Conservation (phyloP, 1,140 invertebrate genomes). For the Temnothorax longispinosus region DNA sequence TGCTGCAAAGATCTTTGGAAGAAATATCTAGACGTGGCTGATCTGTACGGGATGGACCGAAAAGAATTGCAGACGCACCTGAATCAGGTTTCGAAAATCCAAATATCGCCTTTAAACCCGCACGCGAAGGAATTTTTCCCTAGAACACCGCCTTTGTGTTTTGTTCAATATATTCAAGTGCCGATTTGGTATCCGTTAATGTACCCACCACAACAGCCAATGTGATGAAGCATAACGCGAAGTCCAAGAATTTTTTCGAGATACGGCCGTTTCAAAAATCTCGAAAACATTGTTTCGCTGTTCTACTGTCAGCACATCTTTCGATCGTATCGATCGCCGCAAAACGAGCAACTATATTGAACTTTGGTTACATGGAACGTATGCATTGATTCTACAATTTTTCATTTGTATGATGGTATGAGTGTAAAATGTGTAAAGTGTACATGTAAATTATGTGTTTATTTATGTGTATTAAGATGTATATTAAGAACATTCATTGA, state of each 20-base stretch:
- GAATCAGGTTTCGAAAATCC: slow-evolving; percentile 88
- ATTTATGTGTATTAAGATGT: slow-evolving; percentile 35
- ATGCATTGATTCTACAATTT: slow-evolving; percentile 5
- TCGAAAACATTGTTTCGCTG: not conserved
- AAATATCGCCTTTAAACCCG: slow-evolving; percentile 93
- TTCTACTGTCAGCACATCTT: not conserved
- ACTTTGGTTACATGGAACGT: not conserved
- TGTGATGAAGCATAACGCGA: slow-evolving; percentile 12
- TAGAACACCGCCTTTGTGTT: slow-evolving; percentile 82
- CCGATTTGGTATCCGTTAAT: slow-evolving; percentile 67
- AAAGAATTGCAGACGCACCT: slow-evolving; percentile 89
- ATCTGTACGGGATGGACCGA: slow-evolving; percentile 92
- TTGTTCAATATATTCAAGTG: slow-evolving; percentile 73
- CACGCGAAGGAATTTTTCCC: slow-evolving; percentile 93
- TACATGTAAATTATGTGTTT: slow-evolving; percentile 19
- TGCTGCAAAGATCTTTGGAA: slow-evolving; percentile 95
- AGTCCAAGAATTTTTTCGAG: not conserved
- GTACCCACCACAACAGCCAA: not conserved
- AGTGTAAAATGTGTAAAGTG: slow-evolving; percentile 1
- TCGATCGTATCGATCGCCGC: slow-evolving; percentile 26
- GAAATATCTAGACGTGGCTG: slow-evolving; percentile 91
- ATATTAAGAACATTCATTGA: not conserved
- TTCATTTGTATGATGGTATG: slow-evolving; percentile 15
- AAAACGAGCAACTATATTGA: slow-evolving; percentile 9
- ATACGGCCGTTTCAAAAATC: not conserved